Conservation (phyloP, 2,113 vertebrate species). For the Neolamprologus variostigma region DNA sequence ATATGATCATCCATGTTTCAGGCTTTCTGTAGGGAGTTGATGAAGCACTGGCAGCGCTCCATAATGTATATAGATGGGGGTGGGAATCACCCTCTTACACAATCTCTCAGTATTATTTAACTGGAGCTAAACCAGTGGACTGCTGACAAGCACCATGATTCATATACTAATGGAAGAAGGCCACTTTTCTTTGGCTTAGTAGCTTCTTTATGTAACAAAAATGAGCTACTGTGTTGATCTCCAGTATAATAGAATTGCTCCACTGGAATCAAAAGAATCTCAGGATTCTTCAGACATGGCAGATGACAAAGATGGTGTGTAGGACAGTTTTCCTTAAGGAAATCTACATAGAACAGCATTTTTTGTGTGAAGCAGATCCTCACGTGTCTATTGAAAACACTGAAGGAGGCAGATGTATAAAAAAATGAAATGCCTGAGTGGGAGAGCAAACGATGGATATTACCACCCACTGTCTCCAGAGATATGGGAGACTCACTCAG, state of each 20-base stretch:
- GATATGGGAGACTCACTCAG: conserved; percentile 8
- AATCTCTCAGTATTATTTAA: not conserved
- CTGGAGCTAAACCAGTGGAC: not conserved
- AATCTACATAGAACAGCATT: not conserved
- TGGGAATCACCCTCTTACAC: not conserved
- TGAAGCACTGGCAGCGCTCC: not conserved
- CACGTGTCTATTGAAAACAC: not conserved
- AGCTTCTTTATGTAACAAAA: not conserved
- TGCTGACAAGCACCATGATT: not conserved
- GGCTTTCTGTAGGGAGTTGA: not conserved
- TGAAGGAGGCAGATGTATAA: not conserved
- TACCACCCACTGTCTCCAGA: not conserved
- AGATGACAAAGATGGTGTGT: not conserved
- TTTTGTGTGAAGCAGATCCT: not conserved
- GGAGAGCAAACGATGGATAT: conserved; percentile 1
- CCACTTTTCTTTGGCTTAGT: not conserved
- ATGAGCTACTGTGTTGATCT: not conserved
- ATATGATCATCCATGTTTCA: not conserved
- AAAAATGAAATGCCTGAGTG: not conserved
- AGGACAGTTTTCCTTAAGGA: not conserved
- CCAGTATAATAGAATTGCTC: not conserved
- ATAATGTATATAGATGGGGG: not conserved
- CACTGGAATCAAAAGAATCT: not conserved
- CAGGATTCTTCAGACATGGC: not conserved
- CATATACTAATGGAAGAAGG: not conserved